These are phyloP conservation scores for Digitonthophagus gazella DNA, from an alignment of 2,888 invertebrate species.

Conservation along the genomic window DNA sequence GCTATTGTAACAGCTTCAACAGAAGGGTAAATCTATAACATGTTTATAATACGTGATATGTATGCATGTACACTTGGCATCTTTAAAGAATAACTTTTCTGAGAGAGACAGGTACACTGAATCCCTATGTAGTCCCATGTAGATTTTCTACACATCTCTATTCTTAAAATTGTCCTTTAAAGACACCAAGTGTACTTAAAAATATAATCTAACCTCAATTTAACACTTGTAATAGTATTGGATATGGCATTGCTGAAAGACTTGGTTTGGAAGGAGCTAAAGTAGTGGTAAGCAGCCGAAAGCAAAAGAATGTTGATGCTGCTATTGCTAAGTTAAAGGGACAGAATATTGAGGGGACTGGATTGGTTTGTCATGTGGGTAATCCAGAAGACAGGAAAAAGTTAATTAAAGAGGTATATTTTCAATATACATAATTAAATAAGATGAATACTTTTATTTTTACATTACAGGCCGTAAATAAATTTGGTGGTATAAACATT, in stretches of 20 bases:
- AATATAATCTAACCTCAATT: neutral
- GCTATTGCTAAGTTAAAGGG: conserved; percentile 69
- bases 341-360: conserved; percentile 71
- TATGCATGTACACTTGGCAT: too few species aligned
- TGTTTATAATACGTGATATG: too few species aligned
- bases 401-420: conserved; percentile 65
- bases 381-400: conserved; percentile 76
- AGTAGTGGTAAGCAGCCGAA: conserved; percentile 89
- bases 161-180: too few species aligned
- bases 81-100: neutral
- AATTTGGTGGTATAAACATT: conserved; percentile 88
- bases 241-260: conserved; percentile 84
- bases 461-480: conserved; percentile 61
- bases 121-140: too few species aligned
- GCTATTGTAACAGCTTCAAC: conserved; percentile 88
- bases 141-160: too few species aligned
- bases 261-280: conserved; percentile 88
- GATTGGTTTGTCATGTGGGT: conserved; percentile 88
- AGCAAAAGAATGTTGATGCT: conserved; percentile 77
- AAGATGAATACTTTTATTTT: conserved; percentile 33
- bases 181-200: neutral
- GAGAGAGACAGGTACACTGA: too few species aligned
- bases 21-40: conserved; percentile 62
- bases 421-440: neutral
- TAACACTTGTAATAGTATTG: conserved; percentile 64